Conservation (phyloP, 2,797 vertebrate genomes). For the Neosilurus hyrtlii region DNA sequence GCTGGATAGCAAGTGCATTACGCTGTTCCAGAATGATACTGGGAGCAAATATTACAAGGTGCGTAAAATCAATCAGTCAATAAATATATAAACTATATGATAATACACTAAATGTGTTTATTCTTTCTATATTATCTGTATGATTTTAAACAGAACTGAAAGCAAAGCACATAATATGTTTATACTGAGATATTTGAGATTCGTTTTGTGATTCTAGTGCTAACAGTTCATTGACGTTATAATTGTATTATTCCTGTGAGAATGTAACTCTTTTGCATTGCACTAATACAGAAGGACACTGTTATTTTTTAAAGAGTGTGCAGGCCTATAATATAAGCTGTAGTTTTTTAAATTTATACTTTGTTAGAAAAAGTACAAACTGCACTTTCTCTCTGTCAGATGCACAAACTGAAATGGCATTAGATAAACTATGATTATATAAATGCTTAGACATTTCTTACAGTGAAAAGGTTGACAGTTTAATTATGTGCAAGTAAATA, state of each 20-base stretch:
- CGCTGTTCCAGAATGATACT: slow-evolving; percentile 92
- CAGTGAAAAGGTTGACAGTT: neutral
- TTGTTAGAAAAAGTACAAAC: neutral
- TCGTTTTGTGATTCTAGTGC: neutral
- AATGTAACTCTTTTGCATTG: neutral
- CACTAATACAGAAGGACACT: neutral
- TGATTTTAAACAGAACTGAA: neutral
- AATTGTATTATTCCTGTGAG: neutral
- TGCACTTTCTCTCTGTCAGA: neutral
- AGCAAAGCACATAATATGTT: neutral
- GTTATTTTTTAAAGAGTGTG: neutral
- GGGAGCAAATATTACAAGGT: slow-evolving; percentile 98
- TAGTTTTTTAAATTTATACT: neutral
- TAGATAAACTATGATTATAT: neutral
- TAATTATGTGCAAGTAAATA: neutral
- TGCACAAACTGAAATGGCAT: neutral
- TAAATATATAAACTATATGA: neutral
- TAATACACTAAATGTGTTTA: neutral
- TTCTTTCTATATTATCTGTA: neutral
- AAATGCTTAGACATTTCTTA: neutral
- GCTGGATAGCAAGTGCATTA: slow-evolving; percentile 96
- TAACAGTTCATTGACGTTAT: neutral
- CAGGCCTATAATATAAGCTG: neutral
- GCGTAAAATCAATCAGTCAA: slow-evolving; percentile 40
- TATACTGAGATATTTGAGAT: neutral